Evolutionary conservation across 1,140 invertebrate species (phyloP), one percentile per base, ranked within the genome.

Genomic region (Euschistus heros): DNA sequence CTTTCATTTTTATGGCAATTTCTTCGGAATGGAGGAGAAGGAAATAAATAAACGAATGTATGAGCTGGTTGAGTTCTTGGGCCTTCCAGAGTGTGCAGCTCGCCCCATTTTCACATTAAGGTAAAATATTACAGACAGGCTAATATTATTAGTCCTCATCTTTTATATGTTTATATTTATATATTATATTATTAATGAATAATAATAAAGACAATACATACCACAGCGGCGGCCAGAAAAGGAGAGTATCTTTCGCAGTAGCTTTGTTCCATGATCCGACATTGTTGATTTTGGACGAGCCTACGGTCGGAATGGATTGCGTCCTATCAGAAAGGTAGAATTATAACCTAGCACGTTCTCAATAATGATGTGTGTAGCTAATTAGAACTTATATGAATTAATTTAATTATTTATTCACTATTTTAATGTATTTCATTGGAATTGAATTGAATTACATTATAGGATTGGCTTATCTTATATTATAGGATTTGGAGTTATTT

Each of bases 261-360:
- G 93, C 93, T 2, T 78, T 97, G 10, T 86, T 97, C 7, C 64
- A 65, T 54, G 37, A 65, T n/a, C 91, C 92, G 0, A 86, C 92
- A 73, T 76, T 95, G 1, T 75, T 95, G 0, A 91, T 95, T 62
- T 76, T 95, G 57, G 92, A 96, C 73, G 93, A 97, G 75, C 93
- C 92, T 0, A 95, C 92, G 0, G 92, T 94, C 7, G 92, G 92
- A 10, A 78, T 95, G 47, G 92, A 96, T 78, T 92, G 92, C 2
- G 78, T 94, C 66, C 75, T 96, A 22, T 81, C 92, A 74, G 86
- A 91, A 73, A 86, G 83, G 89, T 88, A 73, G 79, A 77, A 27
- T 8, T 57, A 3, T 24, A 57, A 20, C 78, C 27, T 30, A 30
- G 7, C n/a, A n/a, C n/a, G n/a, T n/a, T n/a, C n/a, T n/a, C n/a